Conservation (phyloP, 2,113 vertebrate genomes). For the Carettochelys insculpta region DNA sequence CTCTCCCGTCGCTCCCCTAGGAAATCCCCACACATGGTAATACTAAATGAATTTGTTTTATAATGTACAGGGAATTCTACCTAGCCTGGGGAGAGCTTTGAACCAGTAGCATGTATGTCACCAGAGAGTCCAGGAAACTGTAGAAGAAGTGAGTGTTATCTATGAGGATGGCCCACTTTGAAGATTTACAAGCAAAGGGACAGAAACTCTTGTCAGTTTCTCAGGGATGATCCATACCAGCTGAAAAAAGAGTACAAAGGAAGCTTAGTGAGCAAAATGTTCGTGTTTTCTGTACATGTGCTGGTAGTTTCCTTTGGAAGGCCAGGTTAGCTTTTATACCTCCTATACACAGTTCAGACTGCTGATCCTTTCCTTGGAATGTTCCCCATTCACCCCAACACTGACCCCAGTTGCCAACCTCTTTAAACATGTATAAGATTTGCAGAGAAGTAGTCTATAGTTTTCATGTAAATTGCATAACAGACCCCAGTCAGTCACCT, state of each 20-base stretch:
- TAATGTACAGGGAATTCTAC: neutral
- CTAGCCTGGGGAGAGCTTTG: neutral
- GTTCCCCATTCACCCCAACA: neutral
- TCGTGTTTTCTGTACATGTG: neutral
- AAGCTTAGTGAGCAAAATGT: neutral
- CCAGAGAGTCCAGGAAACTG: neutral
- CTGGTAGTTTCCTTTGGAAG: neutral
- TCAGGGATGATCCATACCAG: neutral
- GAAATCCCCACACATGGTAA: neutral
- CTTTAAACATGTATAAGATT: neutral
- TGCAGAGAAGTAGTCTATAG: neutral
- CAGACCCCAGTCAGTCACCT: neutral
- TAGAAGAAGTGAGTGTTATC: neutral
- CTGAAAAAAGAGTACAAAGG: neutral
- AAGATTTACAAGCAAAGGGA: neutral
- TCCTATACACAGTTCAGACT: neutral
- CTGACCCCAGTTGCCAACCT: neutral
- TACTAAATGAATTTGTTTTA: neutral
- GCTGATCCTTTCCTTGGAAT: neutral
- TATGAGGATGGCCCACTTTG: neutral
- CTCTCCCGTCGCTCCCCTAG: neutral
- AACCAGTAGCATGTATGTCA: fast-evolving
- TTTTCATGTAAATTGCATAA: neutral
- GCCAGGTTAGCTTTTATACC: neutral
- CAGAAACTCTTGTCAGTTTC: neutral